A percentile compares a stretch with the other conserved stretches of the same genome.
Conservation (phyloP, 2,888 invertebrate species). For the Smittia sp. region DNA sequence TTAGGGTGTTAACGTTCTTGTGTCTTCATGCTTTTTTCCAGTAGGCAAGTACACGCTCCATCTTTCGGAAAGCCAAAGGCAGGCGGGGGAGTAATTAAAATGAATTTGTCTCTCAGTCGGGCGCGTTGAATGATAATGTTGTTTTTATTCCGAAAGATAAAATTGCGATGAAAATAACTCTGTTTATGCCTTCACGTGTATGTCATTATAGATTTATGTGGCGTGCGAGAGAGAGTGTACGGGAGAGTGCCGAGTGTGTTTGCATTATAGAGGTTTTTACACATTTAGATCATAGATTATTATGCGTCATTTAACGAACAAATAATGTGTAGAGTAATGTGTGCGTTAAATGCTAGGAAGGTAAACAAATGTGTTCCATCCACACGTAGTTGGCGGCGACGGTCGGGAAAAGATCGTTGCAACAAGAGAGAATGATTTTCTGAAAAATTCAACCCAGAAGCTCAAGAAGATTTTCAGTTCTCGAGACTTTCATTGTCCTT, state of each 20-base stretch:
- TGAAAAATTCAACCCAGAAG: too few species aligned
- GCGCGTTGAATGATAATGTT: background rate
- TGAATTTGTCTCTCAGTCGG: constrained; percentile 25
- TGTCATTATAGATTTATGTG: constrained; percentile 18
- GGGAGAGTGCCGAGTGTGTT: background rate
- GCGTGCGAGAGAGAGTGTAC: background rate
- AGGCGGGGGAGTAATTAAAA: constrained; percentile 32
- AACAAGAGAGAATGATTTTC: background rate
- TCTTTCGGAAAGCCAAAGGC: background rate
- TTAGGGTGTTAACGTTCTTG: background rate
- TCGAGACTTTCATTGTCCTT: too few species aligned
- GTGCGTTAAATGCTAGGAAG: constrained; percentile 23
- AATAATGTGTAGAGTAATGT: constrained; percentile 12
- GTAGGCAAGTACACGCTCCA: background rate
- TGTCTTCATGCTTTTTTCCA: background rate
- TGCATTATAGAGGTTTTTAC: background rate
- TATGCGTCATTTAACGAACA: constrained; percentile 25
- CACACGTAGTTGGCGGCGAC: too few species aligned
- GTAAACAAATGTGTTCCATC: too few species aligned
- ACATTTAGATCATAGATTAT: constrained; percentile 24
- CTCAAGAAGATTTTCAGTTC: too few species aligned
- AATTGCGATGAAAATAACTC: constrained; percentile 7
- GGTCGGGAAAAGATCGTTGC: background rate
- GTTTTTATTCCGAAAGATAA: constrained; percentile 11
- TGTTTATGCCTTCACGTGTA: background rate